These are phyloP conservation scores for Blastomussa wellsi DNA, from an alignment of 92 coral and sea anemone species.

Conservation along the genomic window DNA sequence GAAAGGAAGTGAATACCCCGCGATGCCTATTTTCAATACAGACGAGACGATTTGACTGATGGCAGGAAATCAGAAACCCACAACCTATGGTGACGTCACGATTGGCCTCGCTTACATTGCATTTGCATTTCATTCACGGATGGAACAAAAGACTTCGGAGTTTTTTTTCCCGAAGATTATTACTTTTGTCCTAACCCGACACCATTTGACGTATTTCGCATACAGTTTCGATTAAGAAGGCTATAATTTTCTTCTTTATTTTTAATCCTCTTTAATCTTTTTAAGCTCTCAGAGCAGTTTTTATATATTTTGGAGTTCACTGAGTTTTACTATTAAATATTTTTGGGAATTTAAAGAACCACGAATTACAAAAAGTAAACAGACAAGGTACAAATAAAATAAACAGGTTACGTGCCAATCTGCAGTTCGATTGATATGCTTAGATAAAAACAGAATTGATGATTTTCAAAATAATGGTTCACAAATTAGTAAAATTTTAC, in stretches of 20 bases:
- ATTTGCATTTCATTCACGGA: not conserved
- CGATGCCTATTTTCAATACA: constrained; percentile 38
- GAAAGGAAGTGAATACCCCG: constrained; percentile 15
- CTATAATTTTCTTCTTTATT: not conserved
- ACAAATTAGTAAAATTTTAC: not conserved
- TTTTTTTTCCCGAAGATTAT: not conserved
- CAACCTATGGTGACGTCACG: constrained; percentile 62
- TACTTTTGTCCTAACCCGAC: not conserved
- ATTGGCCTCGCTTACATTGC: constrained; percentile 55
- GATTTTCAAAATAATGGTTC: not conserved
- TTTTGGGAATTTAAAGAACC: not conserved
- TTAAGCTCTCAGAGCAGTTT: not conserved
- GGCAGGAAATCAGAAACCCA: constrained; percentile 53
- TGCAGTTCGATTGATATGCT: not conserved
- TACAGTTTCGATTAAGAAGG: not conserved
- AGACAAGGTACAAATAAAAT: not conserved
- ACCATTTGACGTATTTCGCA: not conserved
- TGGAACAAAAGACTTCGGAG: not conserved
- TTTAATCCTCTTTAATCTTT: not conserved
- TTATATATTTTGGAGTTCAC: not conserved
- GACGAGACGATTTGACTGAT: constrained; percentile 23
- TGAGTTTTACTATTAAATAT: not conserved
- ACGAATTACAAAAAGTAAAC: not conserved
- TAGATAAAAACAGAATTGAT: not conserved
- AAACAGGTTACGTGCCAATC: not conserved